A percentile compares a stretch with the other conserved stretches of the same genome.
These are phyloP conservation scores for Euura saliciscinereae DNA, from an alignment of 1,140 invertebrate genomes.

Conservation along the genomic window DNA sequence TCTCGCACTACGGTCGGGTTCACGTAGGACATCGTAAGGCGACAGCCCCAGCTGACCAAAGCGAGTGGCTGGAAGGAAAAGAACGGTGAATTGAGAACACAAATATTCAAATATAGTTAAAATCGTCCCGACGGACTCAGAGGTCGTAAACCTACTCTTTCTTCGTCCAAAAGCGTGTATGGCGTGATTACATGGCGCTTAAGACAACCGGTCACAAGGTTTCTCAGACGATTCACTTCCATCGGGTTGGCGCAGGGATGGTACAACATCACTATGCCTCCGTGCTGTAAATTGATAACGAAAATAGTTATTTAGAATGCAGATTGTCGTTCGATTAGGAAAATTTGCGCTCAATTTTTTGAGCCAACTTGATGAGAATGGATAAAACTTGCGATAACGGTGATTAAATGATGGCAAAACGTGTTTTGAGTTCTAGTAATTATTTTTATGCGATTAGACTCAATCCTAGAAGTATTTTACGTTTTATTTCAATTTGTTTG, in stretches of 20 bases:
- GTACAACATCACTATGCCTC: constrained; percentile 83
- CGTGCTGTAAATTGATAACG: constrained; percentile 66
- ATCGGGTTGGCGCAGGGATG: constrained; percentile 82
- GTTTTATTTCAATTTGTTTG: too few relatives aligned
- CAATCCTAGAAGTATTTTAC: too few relatives aligned
- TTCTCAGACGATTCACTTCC: constrained; percentile 69
- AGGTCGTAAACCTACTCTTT: constrained; percentile 62
- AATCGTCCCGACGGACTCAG: too few relatives aligned
- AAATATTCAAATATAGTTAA: background rate
- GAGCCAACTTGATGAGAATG: too few relatives aligned
- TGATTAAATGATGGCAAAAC: too few relatives aligned
- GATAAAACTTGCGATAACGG: too few relatives aligned
- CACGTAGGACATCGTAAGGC: constrained; percentile 74
- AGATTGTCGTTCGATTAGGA: too few relatives aligned
- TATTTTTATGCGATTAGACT: too few relatives aligned
- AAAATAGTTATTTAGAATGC: constrained; percentile 18
- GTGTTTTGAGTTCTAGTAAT: too few relatives aligned
- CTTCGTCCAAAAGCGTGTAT: constrained; percentile 64
- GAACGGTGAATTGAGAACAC: constrained; percentile 10
- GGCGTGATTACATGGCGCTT: constrained; percentile 84
- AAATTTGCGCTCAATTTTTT: too few relatives aligned
- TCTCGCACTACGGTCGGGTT: constrained; percentile 61
- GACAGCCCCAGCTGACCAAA: constrained; percentile 78
- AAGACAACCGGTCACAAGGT: constrained; percentile 73
- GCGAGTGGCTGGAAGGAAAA: constrained; percentile 71